Percentiles rank a stretch among this genome's conserved stretches.
Conservation (phyloP, 2,888 invertebrate species). For the Poecilobothrus nobilitatus region DNA sequence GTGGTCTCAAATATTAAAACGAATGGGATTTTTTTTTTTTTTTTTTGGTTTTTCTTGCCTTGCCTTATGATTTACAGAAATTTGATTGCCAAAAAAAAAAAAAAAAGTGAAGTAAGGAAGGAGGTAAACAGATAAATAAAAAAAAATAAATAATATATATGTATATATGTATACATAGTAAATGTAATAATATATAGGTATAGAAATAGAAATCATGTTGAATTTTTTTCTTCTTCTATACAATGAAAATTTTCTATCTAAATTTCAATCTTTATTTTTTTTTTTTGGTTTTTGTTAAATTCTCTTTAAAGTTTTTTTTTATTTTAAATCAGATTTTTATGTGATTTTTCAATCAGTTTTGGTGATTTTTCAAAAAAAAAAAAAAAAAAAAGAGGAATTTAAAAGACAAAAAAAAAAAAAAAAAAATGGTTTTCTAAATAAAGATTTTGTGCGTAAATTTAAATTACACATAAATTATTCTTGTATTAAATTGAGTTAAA, state of each 20-base stretch:
- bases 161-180: neutral
- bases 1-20: conserved; percentile 8
- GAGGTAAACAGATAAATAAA: neutral
- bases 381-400: neutral
- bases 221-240: too few species aligned
- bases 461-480: too few species aligned
- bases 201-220: neutral
- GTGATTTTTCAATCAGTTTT: neutral
- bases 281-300: neutral
- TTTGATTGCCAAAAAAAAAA: too few species aligned
- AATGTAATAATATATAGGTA: too few species aligned
- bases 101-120: neutral
- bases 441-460: too few species aligned
- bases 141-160: neutral
- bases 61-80: neutral
- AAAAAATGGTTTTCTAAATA: neutral
- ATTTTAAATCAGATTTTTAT: neutral
- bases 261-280: neutral
- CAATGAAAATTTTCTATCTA: too few species aligned
- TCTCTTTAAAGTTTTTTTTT: too few species aligned
- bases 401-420: neutral
- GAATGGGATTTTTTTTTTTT: neutral
- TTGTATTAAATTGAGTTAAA: too few species aligned
- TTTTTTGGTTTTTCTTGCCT: neutral
- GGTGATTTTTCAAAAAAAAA: conserved; percentile 3